Evolutionary conservation across 2,888 invertebrate species (phyloP), one percentile per base, ranked within the genome.

Genomic region (Aphelenchoides bicaudatus): DNA sequence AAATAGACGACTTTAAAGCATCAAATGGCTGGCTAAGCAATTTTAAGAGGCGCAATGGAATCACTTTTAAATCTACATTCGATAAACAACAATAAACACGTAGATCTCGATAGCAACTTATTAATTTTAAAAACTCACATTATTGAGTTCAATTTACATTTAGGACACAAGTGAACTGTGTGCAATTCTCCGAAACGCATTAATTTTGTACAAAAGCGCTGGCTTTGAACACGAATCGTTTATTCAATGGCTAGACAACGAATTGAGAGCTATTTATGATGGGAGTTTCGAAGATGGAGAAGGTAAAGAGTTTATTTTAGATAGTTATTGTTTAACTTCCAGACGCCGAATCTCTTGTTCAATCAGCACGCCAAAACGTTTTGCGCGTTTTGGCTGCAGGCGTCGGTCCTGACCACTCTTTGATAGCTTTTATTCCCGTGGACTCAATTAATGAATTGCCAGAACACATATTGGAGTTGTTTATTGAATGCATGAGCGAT

Each of bases 121-220:
- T n/a, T n/a, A n/a, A n/a, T n/a, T n/a, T n/a, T n/a, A n/a, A n/a
- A n/a, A n/a, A n/a, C n/a, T n/a, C n/a, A n/a, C n/a, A n/a, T 43
- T 8, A 19, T 19, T 25, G 23, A 19, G 10, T n/a, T 48, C 13
- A 34, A 27, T 23, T 23, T 16, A 8, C 10, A 58, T 71, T 13
- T 59, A 75, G 65, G 75, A 75, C 56, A 67, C 66, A 31, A 74
- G 73, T 58, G 75, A 75, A 56, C 51, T 75, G 10, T 75, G 75
- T 55, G 68, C 68, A 2, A 55, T 74, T 5, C 63, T 75, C 5
- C 66, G 67, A 47, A 66, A 63, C 19, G 65, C 67, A 19, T 62
- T 65, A 50, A 58, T 70, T n/a, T 66, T 75, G 23, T 68, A 66
- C 34, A 60, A 67, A 34, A 65, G 67, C 50, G 54, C 70, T 3